phyloP scores from a whole-genome alignment of 2,113 vertebrate genomes.

The Hiodon tergisus region DNA sequence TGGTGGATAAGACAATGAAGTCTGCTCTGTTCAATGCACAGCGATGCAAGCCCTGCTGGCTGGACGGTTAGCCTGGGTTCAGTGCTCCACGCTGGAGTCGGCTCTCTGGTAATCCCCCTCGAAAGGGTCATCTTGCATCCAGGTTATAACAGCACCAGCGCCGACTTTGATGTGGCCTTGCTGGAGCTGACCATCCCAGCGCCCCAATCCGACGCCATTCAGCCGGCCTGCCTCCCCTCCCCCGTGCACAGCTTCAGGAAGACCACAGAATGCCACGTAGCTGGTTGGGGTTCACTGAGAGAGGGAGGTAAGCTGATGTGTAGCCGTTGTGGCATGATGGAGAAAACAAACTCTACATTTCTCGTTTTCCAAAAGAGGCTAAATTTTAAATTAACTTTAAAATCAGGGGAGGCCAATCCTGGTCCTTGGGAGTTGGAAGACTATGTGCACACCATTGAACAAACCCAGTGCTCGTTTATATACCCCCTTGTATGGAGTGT shows the following conservation, averaged over 20 bases:
- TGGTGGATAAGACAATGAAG: conserved; percentile 29
- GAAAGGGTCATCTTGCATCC: conserved; percentile 78
- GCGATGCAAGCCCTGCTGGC: conserved; percentile 31
- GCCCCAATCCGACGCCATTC: conserved; percentile 68
- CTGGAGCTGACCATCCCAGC: conserved; percentile 70
- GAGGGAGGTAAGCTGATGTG: conserved; percentile 56
- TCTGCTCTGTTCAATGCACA: conserved; percentile 24
- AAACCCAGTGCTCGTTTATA: too few species aligned
- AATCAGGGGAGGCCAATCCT: too few species aligned
- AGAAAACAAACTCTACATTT: too few species aligned
- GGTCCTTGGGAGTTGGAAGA: too few species aligned
- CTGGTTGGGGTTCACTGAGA: conserved; percentile 82
- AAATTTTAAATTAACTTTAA: too few species aligned
- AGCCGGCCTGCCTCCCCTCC: conserved; percentile 79
- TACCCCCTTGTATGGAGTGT: too few species aligned
- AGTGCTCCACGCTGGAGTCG: conserved; percentile 63
- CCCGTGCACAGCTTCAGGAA: conserved; percentile 63
- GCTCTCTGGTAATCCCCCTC: conserved; percentile 73
- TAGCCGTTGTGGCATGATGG: too few species aligned
- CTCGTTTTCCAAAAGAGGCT: too few species aligned
- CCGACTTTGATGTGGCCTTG: conserved; percentile 84
- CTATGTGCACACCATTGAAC: too few species aligned
- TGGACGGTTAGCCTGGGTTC: conserved; percentile 87
- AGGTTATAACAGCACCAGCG: conserved; percentile 77
- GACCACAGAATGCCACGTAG: conserved; percentile 76